phyloP scores from a whole-genome alignment of 1,140 invertebrate species.

The Drosophila miranda region DNA sequence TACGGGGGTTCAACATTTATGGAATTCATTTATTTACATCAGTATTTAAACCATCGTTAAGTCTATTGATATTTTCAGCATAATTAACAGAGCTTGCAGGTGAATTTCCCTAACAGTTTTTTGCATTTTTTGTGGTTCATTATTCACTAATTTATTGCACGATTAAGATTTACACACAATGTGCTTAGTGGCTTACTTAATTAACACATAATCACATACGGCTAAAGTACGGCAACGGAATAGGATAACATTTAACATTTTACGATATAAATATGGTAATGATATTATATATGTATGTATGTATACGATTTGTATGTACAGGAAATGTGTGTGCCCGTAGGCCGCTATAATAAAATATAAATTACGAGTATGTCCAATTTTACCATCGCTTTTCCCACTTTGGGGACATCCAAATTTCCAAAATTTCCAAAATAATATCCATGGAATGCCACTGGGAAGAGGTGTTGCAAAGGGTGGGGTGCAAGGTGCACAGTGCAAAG shows the following conservation, averaged over 20 bases:
- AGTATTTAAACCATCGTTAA: slow-evolving; percentile 11
- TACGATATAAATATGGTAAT: slow-evolving; percentile 3
- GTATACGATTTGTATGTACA: slow-evolving; percentile 8
- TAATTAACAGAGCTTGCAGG: slow-evolving; percentile 8
- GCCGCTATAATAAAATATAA: background rate
- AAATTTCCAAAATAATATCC: background rate
- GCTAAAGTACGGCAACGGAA: slow-evolving; percentile 22
- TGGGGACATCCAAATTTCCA: background rate
- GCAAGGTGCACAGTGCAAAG: slow-evolving; percentile 23
- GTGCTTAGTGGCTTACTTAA: slow-evolving; percentile 33
- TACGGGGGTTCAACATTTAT: slow-evolving; percentile 20
- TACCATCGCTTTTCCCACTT: background rate
- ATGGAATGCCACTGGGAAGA: background rate
- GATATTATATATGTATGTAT: slow-evolving; percentile 7
- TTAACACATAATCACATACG: slow-evolving; percentile 38
- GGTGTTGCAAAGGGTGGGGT: background rate
- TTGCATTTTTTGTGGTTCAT: background rate
- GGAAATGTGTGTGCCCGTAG: background rate
- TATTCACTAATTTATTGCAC: slow-evolving; percentile 38
- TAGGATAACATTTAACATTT: slow-evolving; percentile 12
- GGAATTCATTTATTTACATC: slow-evolving; percentile 47
- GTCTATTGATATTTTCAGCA: slow-evolving; percentile 34
- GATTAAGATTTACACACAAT: slow-evolving; percentile 19
- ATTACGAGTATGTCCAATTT: background rate
- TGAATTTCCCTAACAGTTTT: background rate